phyloP scores from a whole-genome alignment of 1,140 invertebrate species.

The Drosophila chauvacae region DNA sequence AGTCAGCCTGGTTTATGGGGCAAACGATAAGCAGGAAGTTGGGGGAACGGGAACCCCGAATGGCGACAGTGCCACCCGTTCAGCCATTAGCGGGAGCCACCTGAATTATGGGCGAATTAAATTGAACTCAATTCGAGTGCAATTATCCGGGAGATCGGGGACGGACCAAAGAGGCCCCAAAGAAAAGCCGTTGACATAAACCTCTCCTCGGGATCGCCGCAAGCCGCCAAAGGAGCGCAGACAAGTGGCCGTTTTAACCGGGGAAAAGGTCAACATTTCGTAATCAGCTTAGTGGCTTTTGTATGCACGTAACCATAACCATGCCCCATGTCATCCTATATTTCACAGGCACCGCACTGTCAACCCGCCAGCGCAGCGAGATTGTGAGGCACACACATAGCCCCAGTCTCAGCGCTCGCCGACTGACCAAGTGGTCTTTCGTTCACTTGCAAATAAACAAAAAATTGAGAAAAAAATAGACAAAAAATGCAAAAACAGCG shows the following conservation, averaged over 20 bases:
- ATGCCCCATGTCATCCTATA: conserved; percentile 79
- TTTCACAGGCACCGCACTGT: conserved; percentile 68
- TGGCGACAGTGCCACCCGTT: conserved; percentile 26
- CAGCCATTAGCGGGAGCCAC: conserved; percentile 40
- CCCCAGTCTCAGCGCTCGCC: conserved; percentile 49
- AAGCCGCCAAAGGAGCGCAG: conserved; percentile 64
- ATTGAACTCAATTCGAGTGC: conserved; percentile 52
- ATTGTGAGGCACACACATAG: conserved; percentile 44
- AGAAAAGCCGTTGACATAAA: conserved; percentile 71
- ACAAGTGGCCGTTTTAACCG: conserved; percentile 65
- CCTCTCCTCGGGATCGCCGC: conserved; percentile 56
- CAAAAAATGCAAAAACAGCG: conserved; percentile 26
- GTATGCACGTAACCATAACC: conserved; percentile 78
- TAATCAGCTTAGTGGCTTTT: conserved; percentile 76
- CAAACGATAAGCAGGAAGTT: conserved; percentile 54
- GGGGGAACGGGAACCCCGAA: not conserved
- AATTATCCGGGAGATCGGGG: conserved; percentile 44
- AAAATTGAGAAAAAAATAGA: conserved; percentile 24
- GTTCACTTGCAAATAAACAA: conserved; percentile 7
- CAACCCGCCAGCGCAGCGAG: conserved; percentile 52
- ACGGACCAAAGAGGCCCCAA: not conserved
- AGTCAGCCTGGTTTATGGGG: conserved; percentile 33
- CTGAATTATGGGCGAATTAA: conserved; percentile 60
- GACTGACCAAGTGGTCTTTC: conserved; percentile 70
- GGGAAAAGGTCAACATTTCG: conserved; percentile 80